Evolutionary conservation across 2,797 vertebrate genomes (phyloP).

Genomic region (Anguilla anguilla): DNA sequence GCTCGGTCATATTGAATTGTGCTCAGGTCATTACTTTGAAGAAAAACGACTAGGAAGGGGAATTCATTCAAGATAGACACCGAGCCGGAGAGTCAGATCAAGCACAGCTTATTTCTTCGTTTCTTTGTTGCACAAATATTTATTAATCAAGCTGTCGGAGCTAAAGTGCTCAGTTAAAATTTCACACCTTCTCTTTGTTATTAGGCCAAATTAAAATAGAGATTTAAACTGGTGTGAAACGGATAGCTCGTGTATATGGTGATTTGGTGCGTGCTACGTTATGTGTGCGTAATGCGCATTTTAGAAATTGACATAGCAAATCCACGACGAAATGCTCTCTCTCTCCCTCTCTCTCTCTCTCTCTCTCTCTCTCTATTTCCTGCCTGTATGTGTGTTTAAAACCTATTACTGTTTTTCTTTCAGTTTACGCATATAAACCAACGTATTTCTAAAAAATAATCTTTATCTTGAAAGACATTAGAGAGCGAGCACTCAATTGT

Average conservation of each 20-base stretch:
- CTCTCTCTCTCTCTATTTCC: background rate
- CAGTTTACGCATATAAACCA: background rate
- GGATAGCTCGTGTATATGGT: background rate
- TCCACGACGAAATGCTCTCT: background rate
- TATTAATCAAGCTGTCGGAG: slow-evolving; percentile 24
- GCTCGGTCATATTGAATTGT: slow-evolving; percentile 82
- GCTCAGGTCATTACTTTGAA: slow-evolving; percentile 85
- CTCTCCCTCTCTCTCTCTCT: background rate
- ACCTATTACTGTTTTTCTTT: background rate
- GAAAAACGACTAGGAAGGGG: slow-evolving; percentile 76
- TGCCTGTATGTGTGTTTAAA: background rate
- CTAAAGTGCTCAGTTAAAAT: background rate
- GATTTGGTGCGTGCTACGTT: background rate
- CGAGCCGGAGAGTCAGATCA: slow-evolving; percentile 52
- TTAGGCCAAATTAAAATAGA: background rate
- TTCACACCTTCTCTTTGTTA: background rate
- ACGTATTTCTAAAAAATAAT: background rate
- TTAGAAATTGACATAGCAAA: background rate
- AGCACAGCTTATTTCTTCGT: slow-evolving; percentile 59
- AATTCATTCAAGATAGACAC: slow-evolving; percentile 64
- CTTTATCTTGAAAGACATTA: background rate
- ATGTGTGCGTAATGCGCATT: background rate
- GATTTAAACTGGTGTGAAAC: background rate
- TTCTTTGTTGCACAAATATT: slow-evolving; percentile 62
- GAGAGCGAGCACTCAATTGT: background rate